A percentile compares a stretch with the other conserved stretches of the same genome.
These are phyloP conservation scores for Cloeon dipterum DNA, from an alignment of 2,888 invertebrate genomes.

Conservation along the genomic window DNA sequence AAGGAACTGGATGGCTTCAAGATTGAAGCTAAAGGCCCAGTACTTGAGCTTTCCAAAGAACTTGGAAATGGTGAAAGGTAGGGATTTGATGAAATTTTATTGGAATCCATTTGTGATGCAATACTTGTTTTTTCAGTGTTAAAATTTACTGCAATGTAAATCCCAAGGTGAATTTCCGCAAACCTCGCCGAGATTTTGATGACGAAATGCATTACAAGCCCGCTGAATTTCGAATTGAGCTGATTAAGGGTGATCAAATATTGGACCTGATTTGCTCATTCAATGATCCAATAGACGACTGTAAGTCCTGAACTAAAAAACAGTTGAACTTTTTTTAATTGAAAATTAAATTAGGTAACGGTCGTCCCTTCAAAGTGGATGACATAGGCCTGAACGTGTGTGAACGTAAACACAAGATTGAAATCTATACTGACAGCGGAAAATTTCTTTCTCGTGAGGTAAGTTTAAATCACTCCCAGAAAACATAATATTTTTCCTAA, in stretches of 20 bases:
- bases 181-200: conserved; percentile 38
- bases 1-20: conserved; percentile 60
- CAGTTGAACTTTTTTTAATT: background rate
- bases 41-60: conserved; percentile 59
- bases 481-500: background rate
- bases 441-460: conserved; percentile 74
- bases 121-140: conserved; percentile 29
- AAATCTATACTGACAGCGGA: conserved; percentile 73
- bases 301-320: conserved; percentile 16
- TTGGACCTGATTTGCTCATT: conserved; percentile 72
- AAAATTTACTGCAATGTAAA: conserved; percentile 76
- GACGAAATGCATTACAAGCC: conserved; percentile 80
- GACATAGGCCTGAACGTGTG: conserved; percentile 78
- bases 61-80: conserved; percentile 46
- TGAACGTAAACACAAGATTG: conserved; percentile 68
- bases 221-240: conserved; percentile 71
- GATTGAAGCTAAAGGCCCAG: conserved; percentile 55
- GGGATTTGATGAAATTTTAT: conserved; percentile 10
- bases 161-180: conserved; percentile 74
- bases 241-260: conserved; percentile 51
- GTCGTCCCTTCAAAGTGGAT: conserved; percentile 80
- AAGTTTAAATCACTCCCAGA: background rate
- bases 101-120: conserved; percentile 3
- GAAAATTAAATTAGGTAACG: conserved; percentile 22
- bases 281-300: conserved; percentile 41